Base-by-base conservation (phyloP, 2,888 invertebrate genomes). In the Drosophila lacicola region DNA sequence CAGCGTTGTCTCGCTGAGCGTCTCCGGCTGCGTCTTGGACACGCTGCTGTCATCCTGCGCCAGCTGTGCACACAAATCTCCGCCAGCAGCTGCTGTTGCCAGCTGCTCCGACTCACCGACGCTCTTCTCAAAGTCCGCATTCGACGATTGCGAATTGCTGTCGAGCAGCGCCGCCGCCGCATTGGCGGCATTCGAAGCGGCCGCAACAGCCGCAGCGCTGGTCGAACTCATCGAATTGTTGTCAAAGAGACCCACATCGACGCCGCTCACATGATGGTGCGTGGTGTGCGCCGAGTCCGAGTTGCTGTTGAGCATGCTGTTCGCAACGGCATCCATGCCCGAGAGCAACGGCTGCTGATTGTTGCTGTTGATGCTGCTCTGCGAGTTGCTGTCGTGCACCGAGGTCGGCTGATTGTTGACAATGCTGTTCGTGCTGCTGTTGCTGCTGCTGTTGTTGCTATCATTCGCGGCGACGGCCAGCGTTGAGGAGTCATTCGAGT, bases 381-480 rank as follows among this genome's bases (percentile, higher is more conserved):
- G 92, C 9, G 92, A 92, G 69, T 92, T 92, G 75, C 92, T 92
- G 74, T 92, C 92, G 57, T 92, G 92, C 54, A 92, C 86, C 6
- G 92, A 92, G n/a, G 92, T 91, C 10, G 92, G 91, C 63, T 92
- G 92, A 72, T 92, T 92, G 82, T 92, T 92, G 42, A 92, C 92
- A 61, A 92, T 91, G 80, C 91, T 92, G 65, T 91, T 92, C 47
- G 91, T 92, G 55, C 91, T 91, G 60, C 92, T 92, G 70, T 92
- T 92, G 70, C 91, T 91, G 72, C 90, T 91, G 68, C 92, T 91
- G 58, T 92, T 91, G 73, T 91, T 92, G 80, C 91, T 92, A 36
- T 92, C 92, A 39, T 91, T 91, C 33, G 91, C 91, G 11, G 90
- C 91, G 33, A 91, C 91, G 1, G 92, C 92, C 39, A 91, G 60